Percentiles rank a stretch among this genome's conserved stretches.
phyloP scores from a whole-genome alignment of 1,140 invertebrate species.

The Drosophila repleta region DNA sequence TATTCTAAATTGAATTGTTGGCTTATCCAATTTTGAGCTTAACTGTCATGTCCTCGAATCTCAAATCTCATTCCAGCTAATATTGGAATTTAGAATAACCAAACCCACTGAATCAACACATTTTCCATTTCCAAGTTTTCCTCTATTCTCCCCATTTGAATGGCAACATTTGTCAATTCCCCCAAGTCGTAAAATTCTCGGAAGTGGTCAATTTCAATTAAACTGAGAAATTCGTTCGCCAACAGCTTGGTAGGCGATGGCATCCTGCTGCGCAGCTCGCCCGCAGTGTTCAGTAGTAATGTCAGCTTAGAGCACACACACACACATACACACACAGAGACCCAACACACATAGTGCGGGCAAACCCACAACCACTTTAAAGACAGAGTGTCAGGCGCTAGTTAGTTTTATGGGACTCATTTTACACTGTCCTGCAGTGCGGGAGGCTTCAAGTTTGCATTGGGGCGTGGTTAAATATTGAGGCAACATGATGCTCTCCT shows the following conservation, averaged over 20 bases:
- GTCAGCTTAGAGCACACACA: slow-evolving; percentile 1
- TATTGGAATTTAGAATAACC: too few relatives aligned
- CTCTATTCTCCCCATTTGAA: background rate
- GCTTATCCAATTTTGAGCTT: too few relatives aligned
- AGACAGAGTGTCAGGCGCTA: slow-evolving; percentile 55
- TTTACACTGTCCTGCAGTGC: slow-evolving; percentile 71
- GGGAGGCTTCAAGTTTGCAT: slow-evolving; percentile 52
- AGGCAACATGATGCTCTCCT: slow-evolving; percentile 49
- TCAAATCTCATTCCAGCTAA: too few relatives aligned
- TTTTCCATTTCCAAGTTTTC: too few relatives aligned
- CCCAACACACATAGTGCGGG: background rate
- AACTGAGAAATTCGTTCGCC: slow-evolving; percentile 5
- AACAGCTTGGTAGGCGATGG: slow-evolving; percentile 2
- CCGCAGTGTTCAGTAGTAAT: slow-evolving; percentile 21
- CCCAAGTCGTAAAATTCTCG: background rate
- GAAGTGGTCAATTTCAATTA: slow-evolving; percentile 36
- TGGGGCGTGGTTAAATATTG: slow-evolving; percentile 51
- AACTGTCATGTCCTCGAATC: too few relatives aligned
- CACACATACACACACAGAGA: background rate
- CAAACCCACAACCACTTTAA: slow-evolving; percentile 25
- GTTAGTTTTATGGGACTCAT: slow-evolving; percentile 75
- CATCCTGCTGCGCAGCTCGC: slow-evolving; percentile 21
- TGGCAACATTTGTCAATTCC: slow-evolving; percentile 1
- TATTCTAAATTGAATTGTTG: too few relatives aligned
- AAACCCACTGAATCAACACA: too few relatives aligned